Evolutionary conservation across 2,113 vertebrate species (phyloP), one percentile per base, ranked within the genome.

Genomic region (Dasyurus viverrinus): DNA sequence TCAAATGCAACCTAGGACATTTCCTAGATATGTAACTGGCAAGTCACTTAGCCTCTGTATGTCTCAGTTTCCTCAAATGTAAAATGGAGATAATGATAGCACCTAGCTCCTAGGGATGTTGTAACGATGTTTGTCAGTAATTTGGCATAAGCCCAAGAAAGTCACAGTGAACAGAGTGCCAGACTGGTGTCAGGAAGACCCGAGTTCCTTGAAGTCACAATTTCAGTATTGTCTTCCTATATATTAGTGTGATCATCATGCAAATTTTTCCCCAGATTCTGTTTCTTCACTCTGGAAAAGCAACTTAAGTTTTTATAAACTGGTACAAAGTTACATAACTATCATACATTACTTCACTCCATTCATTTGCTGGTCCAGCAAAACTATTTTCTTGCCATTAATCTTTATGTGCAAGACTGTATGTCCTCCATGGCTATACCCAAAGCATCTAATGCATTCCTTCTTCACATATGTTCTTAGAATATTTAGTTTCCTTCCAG

Each of bases 121-220:
- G 0, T 68, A 30, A 76, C 16, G 0, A n/a, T 68, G 14, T 68
- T 68, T 68, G 60, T 36, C 12, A 68, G 12, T 36, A 76, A n/a
- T 16, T n/a, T n/a, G 22, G 36, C 14, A 76, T 7, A n/a, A 5
- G 12, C 14, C 14, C 16, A n/a, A 2, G 36, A 0, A 1, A 22
- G n/a, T 16, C 42, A 0, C 36, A 76, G 36, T n/a, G 5, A 5
- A n/a, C 6, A 76, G 68, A n/a, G 68, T 76, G 12, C 12, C 3
- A 6, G 68, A 27, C 36, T 42, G 68, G 6, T 7, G 19, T 76
- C 19, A 76, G 68, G 68, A 76, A 76, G 68, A 76, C 9, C 6
- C 2, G 30, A 22, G n/a, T 42, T 84, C 19, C 68, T n/a, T 84
- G 19, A 84, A 84, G n/a, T 42, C 7, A 84, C n/a, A 19, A 84